Base-by-base conservation (phyloP, 2,113 vertebrate genomes). In the Pseudorectes ferrugineus region DNA sequence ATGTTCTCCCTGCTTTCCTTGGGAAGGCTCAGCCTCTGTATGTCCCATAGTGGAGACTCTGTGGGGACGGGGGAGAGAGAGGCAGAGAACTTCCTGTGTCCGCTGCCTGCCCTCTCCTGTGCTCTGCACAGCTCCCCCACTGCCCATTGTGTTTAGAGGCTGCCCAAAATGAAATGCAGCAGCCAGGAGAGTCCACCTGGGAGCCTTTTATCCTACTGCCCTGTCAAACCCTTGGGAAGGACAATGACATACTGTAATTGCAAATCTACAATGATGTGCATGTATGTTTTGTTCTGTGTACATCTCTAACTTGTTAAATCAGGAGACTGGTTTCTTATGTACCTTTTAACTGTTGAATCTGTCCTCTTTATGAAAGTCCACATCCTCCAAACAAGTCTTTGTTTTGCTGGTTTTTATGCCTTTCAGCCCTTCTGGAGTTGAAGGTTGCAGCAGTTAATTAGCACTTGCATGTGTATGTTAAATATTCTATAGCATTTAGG, bases 51-150 rank as follows among this genome's bases (percentile, higher is more conserved):
- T 12, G 22, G 21, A 59, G 45, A 13, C 40, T 59, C 5, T 19
- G 28, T 31, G 33, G 42, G 36, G 36, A 22, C 5, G 7, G 22
- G 31, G 28, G 2, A 11, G 38, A 23, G 9, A 10, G 58, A 46
- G 49, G 25, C 0, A 0, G 25, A 10, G 58, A 26, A 10, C 12
- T 49, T 61, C 28, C 9, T 24, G 15, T 42, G 46, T 43, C 19
- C 14, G 24, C 49, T 81, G 42, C 77, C 40, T 49, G n/a, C 16
- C 23, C 23, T 76, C 29, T 38, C 21, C 59, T 28, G 16, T 8
- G 2, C 23, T 61, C 61, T 82, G 51, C 51, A 17, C 38, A 38
- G 20, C 43, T 90, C 17, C 11, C 5, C 12, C 25, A 8, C 24
- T 42, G 48, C 45, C 66, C 19, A 4, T 20, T 48, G 11, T 36